A percentile compares a stretch with the other conserved stretches of the same genome.
These are phyloP conservation scores for Trichogramma evanescens DNA, from an alignment of 2,888 invertebrate genomes.

Conservation along the genomic window DNA sequence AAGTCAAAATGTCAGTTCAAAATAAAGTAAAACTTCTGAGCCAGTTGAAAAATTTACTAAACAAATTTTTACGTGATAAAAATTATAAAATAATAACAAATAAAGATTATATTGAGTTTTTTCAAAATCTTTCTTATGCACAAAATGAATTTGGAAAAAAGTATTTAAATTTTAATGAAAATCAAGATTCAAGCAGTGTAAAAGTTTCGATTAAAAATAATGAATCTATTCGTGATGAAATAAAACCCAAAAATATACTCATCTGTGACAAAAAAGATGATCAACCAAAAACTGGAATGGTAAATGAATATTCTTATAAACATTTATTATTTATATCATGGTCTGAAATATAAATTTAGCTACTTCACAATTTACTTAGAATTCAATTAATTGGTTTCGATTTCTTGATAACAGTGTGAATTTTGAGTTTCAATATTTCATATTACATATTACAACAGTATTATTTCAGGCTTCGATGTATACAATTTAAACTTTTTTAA, in stretches of 20 bases:
- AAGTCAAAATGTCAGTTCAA: constrained; percentile 41
- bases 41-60: constrained; percentile 48
- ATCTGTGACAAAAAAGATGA: constrained; percentile 5
- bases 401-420: not conserved
- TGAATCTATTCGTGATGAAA: too few relatives aligned
- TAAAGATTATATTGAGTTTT: constrained; percentile 50
- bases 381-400: not conserved
- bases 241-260: not conserved
- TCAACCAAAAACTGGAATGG: constrained; percentile 13
- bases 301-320: not conserved
- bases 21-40: constrained; percentile 49
- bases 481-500: too few relatives aligned
- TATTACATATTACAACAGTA: not conserved
- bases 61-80: constrained; percentile 47
- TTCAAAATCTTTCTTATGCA: constrained; percentile 48
- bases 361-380: not conserved
- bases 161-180: constrained; percentile 23
- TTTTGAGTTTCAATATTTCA: not conserved
- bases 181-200: constrained; percentile 13
- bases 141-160: constrained; percentile 36
- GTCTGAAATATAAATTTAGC: not conserved
- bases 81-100: constrained; percentile 47
- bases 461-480: too few relatives aligned
- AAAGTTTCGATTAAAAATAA: constrained; percentile 11
- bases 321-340: too few relatives aligned